Evolutionary conservation across 2,113 vertebrate species (phyloP).

Genomic region (Sturnira hondurensis): DNA sequence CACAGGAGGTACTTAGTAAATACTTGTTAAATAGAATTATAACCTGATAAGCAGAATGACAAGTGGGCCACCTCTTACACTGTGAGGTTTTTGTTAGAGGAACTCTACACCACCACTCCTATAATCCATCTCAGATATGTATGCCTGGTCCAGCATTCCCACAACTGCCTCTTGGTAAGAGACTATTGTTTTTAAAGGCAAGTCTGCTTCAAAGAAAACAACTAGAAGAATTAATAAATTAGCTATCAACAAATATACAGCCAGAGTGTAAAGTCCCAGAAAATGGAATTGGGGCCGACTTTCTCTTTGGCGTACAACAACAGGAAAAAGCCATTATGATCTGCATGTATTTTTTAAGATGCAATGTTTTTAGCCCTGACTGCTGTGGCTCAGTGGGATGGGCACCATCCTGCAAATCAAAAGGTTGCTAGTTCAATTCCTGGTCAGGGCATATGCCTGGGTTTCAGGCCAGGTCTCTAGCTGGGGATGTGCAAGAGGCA

Average conservation of each 20-base stretch:
- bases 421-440: too few species aligned
- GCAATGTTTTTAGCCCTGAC: too few species aligned
- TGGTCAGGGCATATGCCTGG: too few species aligned
- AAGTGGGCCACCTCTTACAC: neutral
- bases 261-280: neutral
- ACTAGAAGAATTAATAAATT: neutral
- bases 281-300: neutral
- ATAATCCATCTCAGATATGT: neutral
- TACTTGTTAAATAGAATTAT: slow-evolving; percentile 14
- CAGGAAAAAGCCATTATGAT: neutral
- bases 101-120: neutral
- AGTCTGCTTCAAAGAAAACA: slow-evolving; percentile 5
- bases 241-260: neutral
- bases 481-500: too few species aligned
- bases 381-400: too few species aligned
- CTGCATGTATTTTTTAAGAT: neutral
- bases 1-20: neutral
- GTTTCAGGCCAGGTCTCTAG: too few species aligned
- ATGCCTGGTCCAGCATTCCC: neutral
- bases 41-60: neutral
- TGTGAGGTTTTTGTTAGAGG: neutral
- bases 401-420: too few species aligned
- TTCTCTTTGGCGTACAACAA: neutral
- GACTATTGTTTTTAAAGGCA: neutral
- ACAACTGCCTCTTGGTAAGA: neutral